A percentile compares a stretch with the other conserved stretches of the same genome.
These are phyloP conservation scores for Agriopis aurantiaria DNA, from an alignment of 2,888 invertebrate species.

Conservation along the genomic window DNA sequence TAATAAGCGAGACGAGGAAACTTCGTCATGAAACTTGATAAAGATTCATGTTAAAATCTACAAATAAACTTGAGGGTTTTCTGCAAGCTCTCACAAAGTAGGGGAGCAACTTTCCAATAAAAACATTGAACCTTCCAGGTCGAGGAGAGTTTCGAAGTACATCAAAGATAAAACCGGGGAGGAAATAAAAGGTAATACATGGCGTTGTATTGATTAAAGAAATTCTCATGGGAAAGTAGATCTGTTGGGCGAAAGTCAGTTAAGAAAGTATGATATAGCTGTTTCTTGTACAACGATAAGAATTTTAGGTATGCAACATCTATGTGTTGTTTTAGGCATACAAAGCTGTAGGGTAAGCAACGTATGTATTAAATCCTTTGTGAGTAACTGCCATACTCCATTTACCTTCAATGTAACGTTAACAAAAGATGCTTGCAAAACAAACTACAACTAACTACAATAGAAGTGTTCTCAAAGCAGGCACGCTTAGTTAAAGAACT, in stretches of 20 bases:
- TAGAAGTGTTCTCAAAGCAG: conserved; percentile 33
- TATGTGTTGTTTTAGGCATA: not conserved
- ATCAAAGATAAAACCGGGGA: conserved; percentile 27
- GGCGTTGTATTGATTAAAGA: conserved; percentile 29
- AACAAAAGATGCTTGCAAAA: conserved; percentile 30
- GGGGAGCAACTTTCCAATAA: conserved; percentile 40
- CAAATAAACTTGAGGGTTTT: conserved; percentile 37
- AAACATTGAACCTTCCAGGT: conserved; percentile 30
- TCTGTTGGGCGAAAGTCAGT: conserved; percentile 2
- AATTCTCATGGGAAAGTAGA: conserved; percentile 8
- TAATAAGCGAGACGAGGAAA: conserved; percentile 42
- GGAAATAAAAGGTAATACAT: conserved; percentile 36
- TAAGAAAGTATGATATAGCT: not conserved
- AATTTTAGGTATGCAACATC: not conserved
- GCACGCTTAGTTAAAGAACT: conserved; percentile 32
- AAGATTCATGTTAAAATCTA: conserved; percentile 39
- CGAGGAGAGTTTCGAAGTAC: conserved; percentile 32
- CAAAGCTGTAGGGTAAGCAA: not conserved
- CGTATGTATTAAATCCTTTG: conserved; percentile 18
- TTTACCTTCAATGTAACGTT: conserved; percentile 35
- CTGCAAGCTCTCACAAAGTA: conserved; percentile 28
- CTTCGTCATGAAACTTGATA: conserved; percentile 38
- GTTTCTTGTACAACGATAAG: conserved; percentile 11
- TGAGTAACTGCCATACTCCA: conserved; percentile 37
- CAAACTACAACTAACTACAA: conserved; percentile 35